These are phyloP conservation scores for Porphyrio hochstetteri DNA, from an alignment of 2,113 vertebrate genomes.

Conservation along the genomic window DNA sequence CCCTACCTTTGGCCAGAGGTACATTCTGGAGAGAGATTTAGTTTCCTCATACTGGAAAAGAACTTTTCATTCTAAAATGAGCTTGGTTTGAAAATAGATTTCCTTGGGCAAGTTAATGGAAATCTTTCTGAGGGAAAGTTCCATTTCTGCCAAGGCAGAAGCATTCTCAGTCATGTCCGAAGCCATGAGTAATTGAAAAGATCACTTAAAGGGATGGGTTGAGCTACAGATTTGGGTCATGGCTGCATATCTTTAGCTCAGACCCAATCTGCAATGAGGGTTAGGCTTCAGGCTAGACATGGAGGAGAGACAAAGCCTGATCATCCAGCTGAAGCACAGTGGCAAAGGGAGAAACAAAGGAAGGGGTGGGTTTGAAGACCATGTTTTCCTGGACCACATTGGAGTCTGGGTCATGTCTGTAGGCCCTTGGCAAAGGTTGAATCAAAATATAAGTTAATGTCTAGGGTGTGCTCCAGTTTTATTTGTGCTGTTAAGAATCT, in stretches of 20 bases:
- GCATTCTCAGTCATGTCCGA: neutral
- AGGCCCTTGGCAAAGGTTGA: neutral
- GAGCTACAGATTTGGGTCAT: neutral
- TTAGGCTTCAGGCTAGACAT: neutral
- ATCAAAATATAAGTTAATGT: neutral
- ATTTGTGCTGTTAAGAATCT: neutral
- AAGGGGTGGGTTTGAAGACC: neutral
- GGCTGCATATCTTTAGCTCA: neutral
- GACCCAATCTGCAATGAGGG: neutral
- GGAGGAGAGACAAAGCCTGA: neutral
- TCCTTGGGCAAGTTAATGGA: constrained; percentile 4
- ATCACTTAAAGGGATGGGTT: neutral
- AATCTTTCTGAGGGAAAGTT: neutral
- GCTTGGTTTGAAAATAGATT: neutral
- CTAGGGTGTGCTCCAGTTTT: neutral
- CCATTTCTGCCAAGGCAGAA: neutral
- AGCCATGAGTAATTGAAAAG: neutral
- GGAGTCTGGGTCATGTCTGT: neutral
- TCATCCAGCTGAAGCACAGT: neutral
- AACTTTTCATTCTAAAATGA: constrained; percentile 1
- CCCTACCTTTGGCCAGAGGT: neutral
- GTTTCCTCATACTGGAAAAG: neutral
- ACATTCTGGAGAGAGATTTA: neutral
- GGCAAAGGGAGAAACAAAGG: neutral
- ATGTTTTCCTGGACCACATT: neutral